A percentile compares a stretch with the other conserved stretches of the same genome.
phyloP scores from a whole-genome alignment of 2,113 vertebrate genomes.

The Heliornis fulica region DNA sequence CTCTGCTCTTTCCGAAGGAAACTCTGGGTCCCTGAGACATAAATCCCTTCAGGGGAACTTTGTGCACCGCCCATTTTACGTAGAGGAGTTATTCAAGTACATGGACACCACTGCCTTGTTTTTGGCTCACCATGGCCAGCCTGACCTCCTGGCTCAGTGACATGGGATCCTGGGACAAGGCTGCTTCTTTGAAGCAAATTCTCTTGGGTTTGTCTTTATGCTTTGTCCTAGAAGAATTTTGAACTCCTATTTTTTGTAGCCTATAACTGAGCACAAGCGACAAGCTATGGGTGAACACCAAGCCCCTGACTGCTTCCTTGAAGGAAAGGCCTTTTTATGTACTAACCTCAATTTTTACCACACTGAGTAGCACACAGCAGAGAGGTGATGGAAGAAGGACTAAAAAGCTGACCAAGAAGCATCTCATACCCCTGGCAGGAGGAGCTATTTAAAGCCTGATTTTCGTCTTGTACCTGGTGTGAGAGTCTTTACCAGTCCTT shows the following conservation, averaged over 20 bases:
- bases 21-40: not conserved
- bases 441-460: not conserved
- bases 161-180: not conserved
- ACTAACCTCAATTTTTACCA: accelerated
- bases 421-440: not conserved
- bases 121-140: not conserved
- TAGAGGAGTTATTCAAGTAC: not conserved
- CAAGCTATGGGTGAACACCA: not conserved
- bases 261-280: not conserved
- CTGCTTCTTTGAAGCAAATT: not conserved
- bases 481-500: not conserved
- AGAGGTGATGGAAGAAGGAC: not conserved
- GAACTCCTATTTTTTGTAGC: not conserved
- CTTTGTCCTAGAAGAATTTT: not conserved
- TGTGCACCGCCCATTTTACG: not conserved
- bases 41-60: not conserved
- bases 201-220: not conserved
- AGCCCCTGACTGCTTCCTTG: not conserved
- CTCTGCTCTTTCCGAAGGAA: not conserved
- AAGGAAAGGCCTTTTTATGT: not conserved
- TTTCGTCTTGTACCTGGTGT: not conserved
- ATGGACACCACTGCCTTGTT: not conserved
- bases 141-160: not conserved
- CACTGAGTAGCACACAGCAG: not conserved
- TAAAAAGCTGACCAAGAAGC: not conserved